Evolutionary conservation across 2,113 vertebrate genomes (phyloP), one percentile per base, ranked within the genome.

Genomic region (Falcunculus frontatus): DNA sequence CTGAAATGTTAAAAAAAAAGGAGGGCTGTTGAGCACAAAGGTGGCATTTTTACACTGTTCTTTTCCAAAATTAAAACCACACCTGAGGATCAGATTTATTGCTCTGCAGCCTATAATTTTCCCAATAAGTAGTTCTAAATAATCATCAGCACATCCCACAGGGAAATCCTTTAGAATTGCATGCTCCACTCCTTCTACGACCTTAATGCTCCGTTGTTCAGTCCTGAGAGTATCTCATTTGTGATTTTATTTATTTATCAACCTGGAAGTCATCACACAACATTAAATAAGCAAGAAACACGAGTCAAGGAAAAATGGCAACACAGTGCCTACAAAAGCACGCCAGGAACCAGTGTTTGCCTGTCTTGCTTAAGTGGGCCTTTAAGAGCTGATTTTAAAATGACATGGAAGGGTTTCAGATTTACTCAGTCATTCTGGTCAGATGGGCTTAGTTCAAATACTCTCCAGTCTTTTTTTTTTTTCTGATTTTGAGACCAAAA

Each of bases 161-260:
- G 94, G 84, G 92, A 95, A 93, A 87, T 65, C 39, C 64, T 83
- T 74, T 30, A 81, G 55, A 95, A 93, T 76, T 76, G 88, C 62
- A 96, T 0, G 0, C 27, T 94, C 53, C 32, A 16, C 80, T 94
- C 74, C 70, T 84, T 47, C 81, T 87, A 0, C 29, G 29, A 82
- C 81, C 83, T 83, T 82, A 76, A 26, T 84, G 87, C 84, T 93
- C 39, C 50, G 18, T 23, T 49, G 59, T 86, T 63, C 68, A 85
- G 88, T 59, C 68, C 68, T 69, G 30, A 13, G 81, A 73, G 41
- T 52, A 79, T 49, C 53, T 93, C 29, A 60, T 67, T 41, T 83
- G 52, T n/a, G 68, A 79, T 91, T 94, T 89, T 83, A 94, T 79
- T 89, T 93, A 93, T 95, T 94, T 83, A 94, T 86, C 79, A 82